A percentile compares a stretch with the other conserved stretches of the same genome.
Evolutionary conservation across 2,113 vertebrate genomes (phyloP).

Genomic region (Melanerpes aurifrons): DNA sequence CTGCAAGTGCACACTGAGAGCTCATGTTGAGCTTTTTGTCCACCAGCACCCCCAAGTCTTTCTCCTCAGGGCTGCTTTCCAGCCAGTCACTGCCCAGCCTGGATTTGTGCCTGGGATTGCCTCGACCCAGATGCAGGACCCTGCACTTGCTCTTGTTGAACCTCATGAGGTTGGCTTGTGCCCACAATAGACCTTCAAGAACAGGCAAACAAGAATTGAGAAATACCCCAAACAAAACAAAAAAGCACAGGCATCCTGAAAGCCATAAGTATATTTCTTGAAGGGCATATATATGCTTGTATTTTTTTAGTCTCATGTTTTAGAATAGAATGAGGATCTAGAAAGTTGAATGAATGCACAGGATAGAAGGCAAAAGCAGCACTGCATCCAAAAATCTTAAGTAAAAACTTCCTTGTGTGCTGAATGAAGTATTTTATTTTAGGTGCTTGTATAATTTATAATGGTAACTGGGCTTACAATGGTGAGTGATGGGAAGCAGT

Average conservation of each 20-base stretch:
- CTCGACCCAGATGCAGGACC: too few relatives aligned
- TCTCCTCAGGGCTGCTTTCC: too few relatives aligned
- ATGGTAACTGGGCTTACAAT: background rate
- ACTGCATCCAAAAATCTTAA: background rate
- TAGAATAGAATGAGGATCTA: background rate
- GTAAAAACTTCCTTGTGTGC: background rate
- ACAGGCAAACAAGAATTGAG: background rate
- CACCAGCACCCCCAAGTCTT: too few relatives aligned
- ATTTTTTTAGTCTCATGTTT: background rate
- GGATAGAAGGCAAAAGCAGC: background rate
- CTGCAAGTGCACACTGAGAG: too few relatives aligned
- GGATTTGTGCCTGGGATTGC: too few relatives aligned
- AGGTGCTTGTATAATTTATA: background rate
- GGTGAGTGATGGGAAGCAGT: slow-evolving; percentile 46
- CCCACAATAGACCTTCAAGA: background rate
- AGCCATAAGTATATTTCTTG: background rate
- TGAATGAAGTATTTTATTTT: slow-evolving; percentile 4
- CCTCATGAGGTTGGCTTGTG: too few relatives aligned
- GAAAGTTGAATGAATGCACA: background rate
- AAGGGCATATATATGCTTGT: background rate
- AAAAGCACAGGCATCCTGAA: background rate
- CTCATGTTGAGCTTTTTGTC: too few relatives aligned
- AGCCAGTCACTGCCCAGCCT: too few relatives aligned
- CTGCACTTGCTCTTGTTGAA: too few relatives aligned
- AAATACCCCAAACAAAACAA: background rate